Evolutionary conservation across 1,140 invertebrate genomes (phyloP).

Genomic region (Brachionus sp.): DNA sequence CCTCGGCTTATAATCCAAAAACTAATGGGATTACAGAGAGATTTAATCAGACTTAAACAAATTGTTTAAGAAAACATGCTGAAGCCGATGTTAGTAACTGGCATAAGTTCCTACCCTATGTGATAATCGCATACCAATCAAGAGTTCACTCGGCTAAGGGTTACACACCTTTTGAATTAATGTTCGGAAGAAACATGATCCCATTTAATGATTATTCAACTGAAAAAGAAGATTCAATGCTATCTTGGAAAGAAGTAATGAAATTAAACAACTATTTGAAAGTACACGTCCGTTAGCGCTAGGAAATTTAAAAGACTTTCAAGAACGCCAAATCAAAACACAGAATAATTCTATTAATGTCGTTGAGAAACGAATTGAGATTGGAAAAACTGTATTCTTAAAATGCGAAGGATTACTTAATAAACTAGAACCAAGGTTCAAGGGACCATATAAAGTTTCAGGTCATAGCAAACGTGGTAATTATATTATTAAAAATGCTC

Average conservation of each 20-base stretch:
- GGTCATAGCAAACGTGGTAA: neutral
- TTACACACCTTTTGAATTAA: too few species aligned
- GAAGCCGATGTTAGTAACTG: too few species aligned
- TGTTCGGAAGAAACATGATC: too few species aligned
- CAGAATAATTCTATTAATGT: neutral
- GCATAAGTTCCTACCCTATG: too few species aligned
- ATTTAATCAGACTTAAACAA: too few species aligned
- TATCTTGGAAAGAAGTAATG: neutral
- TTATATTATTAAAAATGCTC: neutral
- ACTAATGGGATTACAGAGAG: too few species aligned
- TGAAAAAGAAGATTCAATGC: too few species aligned
- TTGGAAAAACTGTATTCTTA: neutral
- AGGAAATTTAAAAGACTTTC: neutral
- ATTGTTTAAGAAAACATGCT: neutral
- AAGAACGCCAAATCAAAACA: neutral
- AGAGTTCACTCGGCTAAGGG: too few species aligned
- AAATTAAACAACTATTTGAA: neutral
- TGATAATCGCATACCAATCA: neutral
- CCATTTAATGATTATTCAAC: too few species aligned
- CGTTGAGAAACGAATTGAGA: neutral
- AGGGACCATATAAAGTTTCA: conserved; percentile 17
- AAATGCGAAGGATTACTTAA: neutral
- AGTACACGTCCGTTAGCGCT: neutral
- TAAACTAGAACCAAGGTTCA: neutral
- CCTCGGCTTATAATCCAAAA: too few species aligned